Evolutionary conservation across 2,888 invertebrate species (phyloP), one percentile per base, ranked within the genome.

Genomic region (Diarsia mendica): DNA sequence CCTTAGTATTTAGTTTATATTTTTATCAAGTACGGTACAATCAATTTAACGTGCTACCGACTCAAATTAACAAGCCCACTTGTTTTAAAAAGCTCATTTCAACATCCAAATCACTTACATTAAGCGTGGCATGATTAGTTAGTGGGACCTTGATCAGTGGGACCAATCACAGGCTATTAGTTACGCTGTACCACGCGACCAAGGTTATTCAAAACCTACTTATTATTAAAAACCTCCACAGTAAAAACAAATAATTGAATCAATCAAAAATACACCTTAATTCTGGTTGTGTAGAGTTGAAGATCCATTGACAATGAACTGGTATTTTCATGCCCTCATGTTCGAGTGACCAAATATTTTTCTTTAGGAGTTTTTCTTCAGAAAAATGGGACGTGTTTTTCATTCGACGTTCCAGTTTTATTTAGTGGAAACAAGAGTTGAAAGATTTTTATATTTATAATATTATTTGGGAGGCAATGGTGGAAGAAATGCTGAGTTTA

Each of bases 341-440:
- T 80, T 78, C 53, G 67, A 89, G 86, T 91, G 91, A 89, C 90
- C 91, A 91, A 92, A 92, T 91, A 89, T 91, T 90, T 91, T 91
- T 87, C 88, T 87, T 88, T 89, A 78, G 77, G 75, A 81, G 82
- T 83, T 85, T 87, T 85, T 83, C 85, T 88, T 86, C 81, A 80
- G 87, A 85, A 89, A 91, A 87, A 89, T 84, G 75, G 68, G 53
- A 68, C 80, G 72, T 77, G 80, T 80, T 80, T 85, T 84, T 74
- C 72, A 79, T 79, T 86, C 48, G 73, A 67, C 68, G 78, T 72
- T 84, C 69, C 73, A 39, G 74, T 83, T 83, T 85, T 81, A 85
- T 86, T 79, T 79, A 79, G 65, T 74, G 80, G 77, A 85, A 85
- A 79, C 53, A 78, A 79, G 67, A 53, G 66, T 18, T 84, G 61